phyloP scores from a whole-genome alignment of 2,888 invertebrate species.

The Lasioglossum malachurum region DNA sequence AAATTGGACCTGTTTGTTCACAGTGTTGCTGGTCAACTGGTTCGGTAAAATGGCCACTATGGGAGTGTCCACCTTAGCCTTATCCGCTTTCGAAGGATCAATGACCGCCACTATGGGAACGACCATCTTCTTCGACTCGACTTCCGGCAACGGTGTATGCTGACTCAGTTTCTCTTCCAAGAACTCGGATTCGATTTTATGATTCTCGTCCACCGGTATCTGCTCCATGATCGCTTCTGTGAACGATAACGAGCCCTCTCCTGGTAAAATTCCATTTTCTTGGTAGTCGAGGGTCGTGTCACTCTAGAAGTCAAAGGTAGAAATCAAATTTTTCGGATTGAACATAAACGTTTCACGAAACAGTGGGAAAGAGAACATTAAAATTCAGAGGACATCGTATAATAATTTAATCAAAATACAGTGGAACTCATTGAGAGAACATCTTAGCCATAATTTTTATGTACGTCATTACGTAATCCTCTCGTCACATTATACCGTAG shows the following conservation, averaged over 20 bases:
- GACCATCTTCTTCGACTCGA: constrained; percentile 45
- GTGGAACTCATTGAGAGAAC: background rate
- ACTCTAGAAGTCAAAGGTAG: background rate
- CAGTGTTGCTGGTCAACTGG: background rate
- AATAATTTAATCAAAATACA: background rate
- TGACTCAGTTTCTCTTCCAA: constrained; percentile 63
- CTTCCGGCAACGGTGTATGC: constrained; percentile 62
- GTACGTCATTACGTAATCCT: constrained; percentile 3
- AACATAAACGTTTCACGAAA: background rate
- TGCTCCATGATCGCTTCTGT: background rate
- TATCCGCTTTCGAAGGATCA: constrained; percentile 50
- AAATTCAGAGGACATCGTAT: background rate
- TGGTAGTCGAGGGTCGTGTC: constrained; percentile 18
- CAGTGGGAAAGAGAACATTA: background rate
- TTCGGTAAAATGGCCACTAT: constrained; percentile 62
- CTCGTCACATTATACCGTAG: background rate
- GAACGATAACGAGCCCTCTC: background rate
- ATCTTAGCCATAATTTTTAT: background rate
- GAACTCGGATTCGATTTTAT: constrained; percentile 46
- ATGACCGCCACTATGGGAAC: constrained; percentile 70
- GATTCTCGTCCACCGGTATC: constrained; percentile 21
- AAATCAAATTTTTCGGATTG: background rate
- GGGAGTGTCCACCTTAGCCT: constrained; percentile 53
- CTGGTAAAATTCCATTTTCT: constrained; percentile 7
- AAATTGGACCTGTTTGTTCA: constrained; percentile 44